phyloP scores from a whole-genome alignment of 2,113 vertebrate genomes.

The Maccullochella peelii region DNA sequence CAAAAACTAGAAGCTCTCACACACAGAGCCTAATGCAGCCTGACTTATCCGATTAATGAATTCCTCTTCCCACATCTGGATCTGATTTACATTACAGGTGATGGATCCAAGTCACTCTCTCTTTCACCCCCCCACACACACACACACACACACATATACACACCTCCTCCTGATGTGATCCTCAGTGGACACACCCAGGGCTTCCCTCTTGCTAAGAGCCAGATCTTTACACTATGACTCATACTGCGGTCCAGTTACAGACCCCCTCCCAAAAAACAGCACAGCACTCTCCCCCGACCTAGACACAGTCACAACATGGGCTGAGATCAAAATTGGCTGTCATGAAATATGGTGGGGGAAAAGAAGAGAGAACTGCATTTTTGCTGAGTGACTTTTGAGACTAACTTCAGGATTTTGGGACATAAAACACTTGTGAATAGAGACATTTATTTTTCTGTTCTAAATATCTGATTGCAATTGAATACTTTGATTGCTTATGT shows the following conservation, averaged over 20 bases:
- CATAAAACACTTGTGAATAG: not conserved
- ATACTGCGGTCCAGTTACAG: conserved; percentile 57
- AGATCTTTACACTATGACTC: conserved; percentile 63
- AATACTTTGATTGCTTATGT: not conserved
- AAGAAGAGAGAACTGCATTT: not conserved
- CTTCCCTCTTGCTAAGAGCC: conserved; percentile 52
- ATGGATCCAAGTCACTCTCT: conserved; percentile 27
- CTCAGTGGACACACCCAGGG: conserved; percentile 54
- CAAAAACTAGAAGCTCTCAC: conserved; percentile 8
- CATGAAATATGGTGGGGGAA: not conserved
- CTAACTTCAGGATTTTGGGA: not conserved
- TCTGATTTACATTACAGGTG: conserved; percentile 47
- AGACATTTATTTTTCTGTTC: not conserved
- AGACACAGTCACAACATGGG: not conserved
- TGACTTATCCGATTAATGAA: conserved; percentile 48
- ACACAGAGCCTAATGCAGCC: conserved; percentile 7
- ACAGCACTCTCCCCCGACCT: not conserved
- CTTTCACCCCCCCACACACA: not conserved
- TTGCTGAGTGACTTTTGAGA: not conserved
- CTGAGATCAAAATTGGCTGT: not conserved
- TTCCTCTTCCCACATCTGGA: conserved; percentile 58
- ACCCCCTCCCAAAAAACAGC: conserved; percentile 38
- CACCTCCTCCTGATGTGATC: conserved; percentile 18
- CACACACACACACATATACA: conserved; percentile 16
- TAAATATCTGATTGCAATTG: not conserved